Conservation (phyloP, 2,113 vertebrate species). For the Mustelus asterias region DNA sequence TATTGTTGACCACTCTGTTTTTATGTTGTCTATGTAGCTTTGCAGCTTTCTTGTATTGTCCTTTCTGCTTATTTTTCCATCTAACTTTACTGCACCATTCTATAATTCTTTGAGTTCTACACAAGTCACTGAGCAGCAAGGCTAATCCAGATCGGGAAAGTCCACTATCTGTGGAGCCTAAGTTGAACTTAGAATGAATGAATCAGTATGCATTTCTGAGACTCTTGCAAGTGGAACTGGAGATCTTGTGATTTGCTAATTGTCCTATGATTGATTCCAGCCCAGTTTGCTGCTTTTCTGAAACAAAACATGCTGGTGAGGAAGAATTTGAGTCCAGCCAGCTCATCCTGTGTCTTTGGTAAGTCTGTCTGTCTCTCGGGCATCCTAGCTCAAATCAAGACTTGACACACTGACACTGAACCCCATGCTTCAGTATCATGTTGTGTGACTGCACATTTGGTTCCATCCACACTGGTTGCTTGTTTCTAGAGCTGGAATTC, state of each 20-base stretch:
- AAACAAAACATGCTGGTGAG: slow-evolving; percentile 99
- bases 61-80: neutral
- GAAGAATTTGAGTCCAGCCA: slow-evolving; percentile 92
- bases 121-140: neutral
- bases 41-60: neutral
- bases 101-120: neutral
- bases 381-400: slow-evolving; percentile 42
- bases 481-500: neutral
- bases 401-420: slow-evolving; percentile 38
- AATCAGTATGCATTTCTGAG: neutral
- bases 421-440: neutral
- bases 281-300: slow-evolving; percentile 99
- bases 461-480: neutral
- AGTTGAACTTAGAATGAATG: neutral
- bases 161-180: neutral
- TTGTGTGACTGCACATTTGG: neutral
- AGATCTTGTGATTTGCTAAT: slow-evolving; percentile 53
- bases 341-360: slow-evolving; percentile 93
- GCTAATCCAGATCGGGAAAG: neutral
- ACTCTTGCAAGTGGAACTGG: neutral
- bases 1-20: neutral
- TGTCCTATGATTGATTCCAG: slow-evolving; percentile 73
- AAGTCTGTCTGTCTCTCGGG: slow-evolving; percentile 63
- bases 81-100: neutral
- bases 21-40: neutral